These are phyloP conservation scores for Palythoa grandiflora DNA, from an alignment of 92 coral and sea anemone genomes.

Conservation along the genomic window DNA sequence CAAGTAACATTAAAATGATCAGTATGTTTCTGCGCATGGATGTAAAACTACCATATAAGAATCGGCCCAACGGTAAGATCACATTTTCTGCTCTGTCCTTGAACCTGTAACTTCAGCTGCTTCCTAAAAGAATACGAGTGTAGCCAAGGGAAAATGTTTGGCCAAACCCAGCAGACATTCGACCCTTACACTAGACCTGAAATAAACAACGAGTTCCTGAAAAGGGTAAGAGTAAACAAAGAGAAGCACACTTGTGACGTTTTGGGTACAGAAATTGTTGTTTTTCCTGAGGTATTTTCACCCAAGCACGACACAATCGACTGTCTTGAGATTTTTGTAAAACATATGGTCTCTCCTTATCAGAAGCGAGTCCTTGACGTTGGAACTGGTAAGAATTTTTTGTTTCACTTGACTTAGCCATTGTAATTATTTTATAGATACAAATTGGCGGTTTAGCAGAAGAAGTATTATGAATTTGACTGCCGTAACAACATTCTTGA, in stretches of 20 bases:
- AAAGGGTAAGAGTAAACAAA: neutral
- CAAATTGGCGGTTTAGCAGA: too few species aligned
- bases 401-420: too few species aligned
- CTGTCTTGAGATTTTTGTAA: neutral
- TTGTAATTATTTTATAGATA: too few species aligned
- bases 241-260: slow-evolving; percentile 2
- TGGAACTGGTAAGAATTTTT: slow-evolving; percentile 14
- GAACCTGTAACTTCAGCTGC: too few species aligned
- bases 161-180: neutral
- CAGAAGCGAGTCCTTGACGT: slow-evolving; percentile 30
- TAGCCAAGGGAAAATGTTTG: neutral
- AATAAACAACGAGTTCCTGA: neutral
- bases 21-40: too few species aligned
- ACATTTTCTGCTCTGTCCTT: too few species aligned
- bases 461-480: too few species aligned
- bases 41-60: too few species aligned
- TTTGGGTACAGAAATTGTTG: neutral
- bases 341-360: slow-evolving; percentile 27
- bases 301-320: neutral
- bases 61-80: too few species aligned
- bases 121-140: too few species aligned
- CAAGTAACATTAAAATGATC: too few species aligned
- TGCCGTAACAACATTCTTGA: too few species aligned
- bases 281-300: slow-evolving; percentile 2
- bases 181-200: slow-evolving; percentile 20